Percentiles rank a stretch among this genome's conserved stretches.
These are phyloP conservation scores for Agrotis exclamationis DNA, from an alignment of 2,888 invertebrate genomes.

Conservation along the genomic window DNA sequence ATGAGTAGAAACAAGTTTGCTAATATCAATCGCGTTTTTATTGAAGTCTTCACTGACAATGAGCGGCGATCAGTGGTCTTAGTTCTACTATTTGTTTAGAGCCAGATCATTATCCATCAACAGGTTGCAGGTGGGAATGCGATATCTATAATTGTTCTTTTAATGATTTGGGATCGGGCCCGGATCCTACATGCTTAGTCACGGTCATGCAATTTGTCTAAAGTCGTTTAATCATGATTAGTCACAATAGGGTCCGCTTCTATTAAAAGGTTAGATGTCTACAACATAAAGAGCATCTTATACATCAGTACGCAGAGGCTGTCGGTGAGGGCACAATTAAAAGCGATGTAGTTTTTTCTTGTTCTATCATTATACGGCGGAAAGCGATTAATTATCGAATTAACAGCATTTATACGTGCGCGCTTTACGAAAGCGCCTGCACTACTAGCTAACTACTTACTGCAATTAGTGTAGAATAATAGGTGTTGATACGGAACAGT, in stretches of 20 bases:
- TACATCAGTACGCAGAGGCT: slow-evolving; percentile 65
- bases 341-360: slow-evolving; percentile 58
- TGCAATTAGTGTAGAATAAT: slow-evolving; percentile 42
- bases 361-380: slow-evolving; percentile 54
- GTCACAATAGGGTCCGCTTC: slow-evolving; percentile 89
- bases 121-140: slow-evolving; percentile 89
- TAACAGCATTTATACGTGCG: slow-evolving; percentile 59
- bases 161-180: slow-evolving; percentile 89
- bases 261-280: slow-evolving; percentile 86
- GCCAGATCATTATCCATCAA: slow-evolving; percentile 88
- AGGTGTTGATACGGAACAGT: slow-evolving; percentile 45
- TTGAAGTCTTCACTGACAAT: slow-evolving; percentile 64
- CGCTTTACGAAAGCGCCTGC: slow-evolving; percentile 40
- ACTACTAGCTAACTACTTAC: slow-evolving; percentile 17
- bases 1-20: slow-evolving; percentile 31
- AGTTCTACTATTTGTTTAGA: slow-evolving; percentile 87
- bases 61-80: slow-evolving; percentile 73
- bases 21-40: slow-evolving; percentile 73
- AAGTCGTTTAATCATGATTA: slow-evolving; percentile 91
- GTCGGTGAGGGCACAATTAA: slow-evolving; percentile 62
- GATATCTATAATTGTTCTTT: slow-evolving; percentile 91
- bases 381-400: slow-evolving; percentile 64
- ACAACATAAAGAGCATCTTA: slow-evolving; percentile 81
- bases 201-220: slow-evolving; percentile 91
- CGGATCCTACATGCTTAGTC: slow-evolving; percentile 89